Evolutionary conservation across 2,888 invertebrate genomes (phyloP).

Genomic region (Disparrhopalites patrizii): DNA sequence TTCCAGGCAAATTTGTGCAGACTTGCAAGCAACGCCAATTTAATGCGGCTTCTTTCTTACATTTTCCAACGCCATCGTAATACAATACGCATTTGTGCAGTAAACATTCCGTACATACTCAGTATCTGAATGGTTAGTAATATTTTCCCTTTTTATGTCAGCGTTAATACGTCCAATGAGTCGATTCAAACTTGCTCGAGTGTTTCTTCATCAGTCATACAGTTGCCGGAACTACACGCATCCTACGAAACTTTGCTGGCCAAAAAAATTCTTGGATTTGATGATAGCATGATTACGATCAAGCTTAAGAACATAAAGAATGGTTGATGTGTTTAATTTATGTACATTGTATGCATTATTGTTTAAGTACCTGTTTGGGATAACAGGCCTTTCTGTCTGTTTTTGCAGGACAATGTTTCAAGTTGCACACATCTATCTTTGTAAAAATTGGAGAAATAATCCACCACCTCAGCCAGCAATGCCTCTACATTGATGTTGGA

Average conservation of each 20-base stretch:
- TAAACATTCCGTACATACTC: too few relatives aligned
- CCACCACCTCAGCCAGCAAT: constrained; percentile 6
- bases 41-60: too few relatives aligned
- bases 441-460: constrained; percentile 7
- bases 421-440: neutral
- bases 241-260: constrained; percentile 4
- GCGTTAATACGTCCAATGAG: too few relatives aligned
- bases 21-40: constrained; percentile 1
- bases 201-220: too few relatives aligned
- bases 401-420: constrained; percentile 18
- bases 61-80: too few relatives aligned
- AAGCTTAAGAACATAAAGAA: constrained; percentile 14
- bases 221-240: neutral
- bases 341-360: too few relatives aligned
- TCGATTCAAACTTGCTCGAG: too few relatives aligned
- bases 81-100: too few relatives aligned
- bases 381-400: too few relatives aligned
- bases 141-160: too few relatives aligned
- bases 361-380: too few relatives aligned
- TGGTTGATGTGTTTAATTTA: neutral
- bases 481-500: neutral
- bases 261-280: constrained; percentile 1
- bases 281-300: constrained; percentile 10
- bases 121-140: too few relatives aligned
- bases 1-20: constrained; percentile 1